These are phyloP conservation scores for Gouania willdenowi DNA, from an alignment of 2,797 vertebrate species.

Conservation along the genomic window DNA sequence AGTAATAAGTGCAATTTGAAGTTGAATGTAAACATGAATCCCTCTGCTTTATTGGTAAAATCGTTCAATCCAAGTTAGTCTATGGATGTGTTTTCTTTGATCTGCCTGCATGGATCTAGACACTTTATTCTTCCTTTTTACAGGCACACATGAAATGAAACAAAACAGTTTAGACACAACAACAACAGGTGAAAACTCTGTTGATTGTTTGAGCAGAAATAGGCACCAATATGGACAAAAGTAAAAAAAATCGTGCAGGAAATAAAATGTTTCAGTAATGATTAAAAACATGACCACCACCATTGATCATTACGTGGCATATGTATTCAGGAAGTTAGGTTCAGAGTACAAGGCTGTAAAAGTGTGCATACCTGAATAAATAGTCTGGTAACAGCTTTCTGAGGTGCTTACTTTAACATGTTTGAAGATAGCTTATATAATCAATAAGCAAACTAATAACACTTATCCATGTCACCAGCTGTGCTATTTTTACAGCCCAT, in stretches of 20 bases:
- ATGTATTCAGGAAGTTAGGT: too few species aligned
- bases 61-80: slow-evolving; percentile 23
- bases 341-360: neutral
- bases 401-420: neutral
- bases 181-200: too few species aligned
- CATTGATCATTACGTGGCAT: too few species aligned
- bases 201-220: too few species aligned
- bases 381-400: neutral
- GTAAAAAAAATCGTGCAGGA: neutral
- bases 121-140: too few species aligned
- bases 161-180: slow-evolving; percentile 31
- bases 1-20: slow-evolving; percentile 41
- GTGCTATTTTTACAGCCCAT: neutral
- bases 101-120: slow-evolving; percentile 24
- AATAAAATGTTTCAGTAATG: too few species aligned
- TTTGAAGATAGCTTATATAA: too few species aligned
- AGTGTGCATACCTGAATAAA: neutral
- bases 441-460: too few species aligned
- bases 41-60: slow-evolving; percentile 16
- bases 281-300: too few species aligned
- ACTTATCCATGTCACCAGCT: too few species aligned
- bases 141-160: slow-evolving; percentile 20
- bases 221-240: too few species aligned
- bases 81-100: slow-evolving; percentile 12
- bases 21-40: slow-evolving; percentile 16